These are phyloP conservation scores for Halichoeres trimaculatus DNA, from an alignment of 2,113 vertebrate genomes.

Conservation along the genomic window DNA sequence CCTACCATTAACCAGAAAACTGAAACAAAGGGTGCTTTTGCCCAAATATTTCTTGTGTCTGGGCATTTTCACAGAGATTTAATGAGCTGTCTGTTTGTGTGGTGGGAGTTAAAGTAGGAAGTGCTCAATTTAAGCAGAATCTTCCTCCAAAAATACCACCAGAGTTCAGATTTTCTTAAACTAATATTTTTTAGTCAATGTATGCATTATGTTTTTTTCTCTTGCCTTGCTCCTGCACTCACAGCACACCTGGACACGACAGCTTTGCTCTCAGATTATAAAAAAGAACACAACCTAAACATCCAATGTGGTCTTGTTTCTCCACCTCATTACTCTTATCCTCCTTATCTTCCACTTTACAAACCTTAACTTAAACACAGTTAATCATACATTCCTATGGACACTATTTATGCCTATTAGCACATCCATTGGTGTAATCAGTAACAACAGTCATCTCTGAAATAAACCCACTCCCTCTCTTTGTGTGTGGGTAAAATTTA, in stretches of 20 bases:
- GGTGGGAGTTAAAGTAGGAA: neutral
- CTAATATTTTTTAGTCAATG: neutral
- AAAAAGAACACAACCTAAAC: constrained; percentile 37
- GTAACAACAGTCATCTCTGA: constrained; percentile 5
- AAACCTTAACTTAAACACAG: neutral
- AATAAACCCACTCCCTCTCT: constrained; percentile 16
- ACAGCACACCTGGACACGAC: constrained; percentile 46
- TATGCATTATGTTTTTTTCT: neutral
- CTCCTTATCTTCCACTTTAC: constrained; percentile 16
- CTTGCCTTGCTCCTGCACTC: constrained; percentile 1
- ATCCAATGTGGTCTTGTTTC: constrained; percentile 7
- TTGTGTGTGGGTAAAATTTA: neutral
- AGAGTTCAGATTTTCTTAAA: neutral
- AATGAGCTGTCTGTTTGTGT: neutral
- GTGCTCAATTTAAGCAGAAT: neutral
- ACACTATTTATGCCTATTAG: constrained; percentile 30
- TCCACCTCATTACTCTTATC: neutral
- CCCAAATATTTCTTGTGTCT: neutral
- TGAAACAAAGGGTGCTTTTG: neutral
- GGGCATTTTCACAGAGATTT: neutral
- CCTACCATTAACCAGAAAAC: neutral
- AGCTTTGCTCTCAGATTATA: constrained; percentile 46
- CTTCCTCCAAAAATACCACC: neutral
- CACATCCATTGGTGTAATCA: constrained; percentile 18
- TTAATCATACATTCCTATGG: constrained; percentile 13